Conservation (phyloP, 2,113 vertebrate species). For the Pao palembangensis region DNA sequence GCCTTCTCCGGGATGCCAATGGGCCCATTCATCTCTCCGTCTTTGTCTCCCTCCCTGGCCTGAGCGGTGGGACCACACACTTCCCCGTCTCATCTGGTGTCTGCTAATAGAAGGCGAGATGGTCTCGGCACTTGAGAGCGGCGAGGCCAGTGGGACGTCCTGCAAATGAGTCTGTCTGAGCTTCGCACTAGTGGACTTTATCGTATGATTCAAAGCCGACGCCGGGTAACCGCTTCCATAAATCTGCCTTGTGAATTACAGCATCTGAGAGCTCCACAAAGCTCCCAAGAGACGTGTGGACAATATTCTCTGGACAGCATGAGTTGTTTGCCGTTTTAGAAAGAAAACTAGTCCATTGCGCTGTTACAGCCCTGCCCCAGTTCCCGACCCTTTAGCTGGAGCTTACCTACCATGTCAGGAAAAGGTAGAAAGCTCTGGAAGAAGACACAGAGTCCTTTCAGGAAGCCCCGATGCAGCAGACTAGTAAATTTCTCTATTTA, state of each 20-base stretch:
- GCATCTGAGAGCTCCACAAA: slow-evolving; percentile 1
- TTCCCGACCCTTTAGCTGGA: too few relatives aligned
- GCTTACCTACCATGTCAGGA: too few relatives aligned
- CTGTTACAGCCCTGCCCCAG: too few relatives aligned
- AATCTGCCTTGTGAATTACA: slow-evolving; percentile 34
- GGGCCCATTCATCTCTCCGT: slow-evolving; percentile 38
- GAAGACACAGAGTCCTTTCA: too few relatives aligned
- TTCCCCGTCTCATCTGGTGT: slow-evolving; percentile 43
- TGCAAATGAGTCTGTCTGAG: slow-evolving; percentile 52
- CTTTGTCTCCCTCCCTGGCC: slow-evolving; percentile 18
- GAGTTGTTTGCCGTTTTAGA: too few relatives aligned
- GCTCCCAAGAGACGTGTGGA: not conserved
- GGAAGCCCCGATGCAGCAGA: too few relatives aligned
- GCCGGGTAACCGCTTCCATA: slow-evolving; percentile 21
- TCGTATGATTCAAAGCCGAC: slow-evolving; percentile 29
- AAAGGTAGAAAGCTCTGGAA: too few relatives aligned
- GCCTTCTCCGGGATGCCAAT: slow-evolving; percentile 33
- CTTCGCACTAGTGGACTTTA: slow-evolving; percentile 26
- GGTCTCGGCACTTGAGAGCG: slow-evolving; percentile 25
- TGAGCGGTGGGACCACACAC: slow-evolving; percentile 43
- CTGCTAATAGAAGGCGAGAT: slow-evolving; percentile 55
- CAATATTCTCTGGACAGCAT: slow-evolving; percentile 13
- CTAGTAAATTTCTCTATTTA: too few relatives aligned
- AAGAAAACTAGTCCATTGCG: too few relatives aligned
- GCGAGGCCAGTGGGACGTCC: slow-evolving; percentile 10